Base-by-base conservation (phyloP, 2,113 vertebrate species). In the Callithrix jacchus region DNA sequence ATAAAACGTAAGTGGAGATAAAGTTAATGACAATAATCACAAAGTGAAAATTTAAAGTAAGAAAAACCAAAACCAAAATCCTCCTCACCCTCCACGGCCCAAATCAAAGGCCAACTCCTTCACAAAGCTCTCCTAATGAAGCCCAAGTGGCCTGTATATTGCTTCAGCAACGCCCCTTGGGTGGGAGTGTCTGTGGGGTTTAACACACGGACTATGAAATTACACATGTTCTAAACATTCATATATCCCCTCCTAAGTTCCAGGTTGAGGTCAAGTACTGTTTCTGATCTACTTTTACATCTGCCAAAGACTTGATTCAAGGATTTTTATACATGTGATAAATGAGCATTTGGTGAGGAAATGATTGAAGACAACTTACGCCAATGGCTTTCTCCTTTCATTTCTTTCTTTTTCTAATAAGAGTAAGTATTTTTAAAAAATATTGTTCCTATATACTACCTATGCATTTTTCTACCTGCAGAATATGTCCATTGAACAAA, bases 241-340 rank as follows among this genome's bases (percentile, higher is more conserved):
- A 4, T 21, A 68, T 74, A 45, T 70, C 13, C 27, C 23, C 56
- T 52, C 16, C 42, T 91, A 87, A 85, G 66, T 17, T 47, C 20
- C 2, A 35, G 47, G 54, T 86, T 52, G 42, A 89, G 42, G 47
- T 42, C 45, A 42, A 42, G 6, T 47, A 68, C 27, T 56, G 7
- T 82, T 82, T 83, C 64, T 89, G 23, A 84, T 58, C 85, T 77
- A 85, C 47, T 96, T 93, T 83, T 58, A 71, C 32, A 56, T 88
- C 42, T 40, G n/a, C 79, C 35, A 92, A 93, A 81, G 71, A 58
- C 23, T 64, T 52, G 64, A 70, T 88, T 95, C 3, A 68, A 82
- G 32, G 17, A 61, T 32, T 56, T 66, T 37, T 40, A 18, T 61
- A 40, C 52, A 45, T 68, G 27, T 42, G 45, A 14, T 87, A 54